phyloP scores from a whole-genome alignment of 2,113 vertebrate genomes.

The Callopanchax toddi region DNA sequence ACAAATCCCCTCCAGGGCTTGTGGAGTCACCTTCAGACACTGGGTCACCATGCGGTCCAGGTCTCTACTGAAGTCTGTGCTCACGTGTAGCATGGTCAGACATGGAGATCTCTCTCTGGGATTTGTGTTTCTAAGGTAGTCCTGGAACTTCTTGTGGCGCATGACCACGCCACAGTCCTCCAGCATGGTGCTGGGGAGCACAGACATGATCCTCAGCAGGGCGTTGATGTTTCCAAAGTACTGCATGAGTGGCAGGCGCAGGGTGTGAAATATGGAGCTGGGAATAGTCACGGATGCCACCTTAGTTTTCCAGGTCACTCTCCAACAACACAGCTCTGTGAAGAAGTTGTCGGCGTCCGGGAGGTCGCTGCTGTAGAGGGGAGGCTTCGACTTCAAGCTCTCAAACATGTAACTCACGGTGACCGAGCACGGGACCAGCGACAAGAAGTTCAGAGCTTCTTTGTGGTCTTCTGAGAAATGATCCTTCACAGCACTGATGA shows the following conservation, averaged over 20 bases:
- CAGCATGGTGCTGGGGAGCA: constrained; percentile 90
- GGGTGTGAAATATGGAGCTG: constrained; percentile 89
- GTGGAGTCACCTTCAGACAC: constrained; percentile 82
- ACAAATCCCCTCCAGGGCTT: constrained; percentile 81
- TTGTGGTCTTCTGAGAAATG: constrained; percentile 96
- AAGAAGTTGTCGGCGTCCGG: constrained; percentile 93
- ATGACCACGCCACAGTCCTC: constrained; percentile 88
- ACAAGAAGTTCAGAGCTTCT: constrained; percentile 93
- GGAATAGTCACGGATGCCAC: constrained; percentile 93
- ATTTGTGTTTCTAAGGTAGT: constrained; percentile 86
- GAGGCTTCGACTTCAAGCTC: constrained; percentile 90
- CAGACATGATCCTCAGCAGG: constrained; percentile 89
- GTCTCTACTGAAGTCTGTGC: constrained; percentile 80
- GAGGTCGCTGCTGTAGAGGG: constrained; percentile 91
- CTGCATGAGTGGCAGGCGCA: constrained; percentile 92
- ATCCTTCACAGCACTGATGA: constrained; percentile 94
- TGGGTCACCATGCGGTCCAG: constrained; percentile 82
- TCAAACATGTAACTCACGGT: constrained; percentile 86
- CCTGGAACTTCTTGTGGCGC: constrained; percentile 86
- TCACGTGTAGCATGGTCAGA: constrained; percentile 86
- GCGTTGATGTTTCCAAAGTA: constrained; percentile 94
- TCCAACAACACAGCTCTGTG: constrained; percentile 95
- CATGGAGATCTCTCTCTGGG: constrained; percentile 85
- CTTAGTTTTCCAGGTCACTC: constrained; percentile 97
- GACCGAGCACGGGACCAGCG: constrained; percentile 92